Conservation (phyloP, 2,888 invertebrate genomes). For the Chouioia cunea region DNA sequence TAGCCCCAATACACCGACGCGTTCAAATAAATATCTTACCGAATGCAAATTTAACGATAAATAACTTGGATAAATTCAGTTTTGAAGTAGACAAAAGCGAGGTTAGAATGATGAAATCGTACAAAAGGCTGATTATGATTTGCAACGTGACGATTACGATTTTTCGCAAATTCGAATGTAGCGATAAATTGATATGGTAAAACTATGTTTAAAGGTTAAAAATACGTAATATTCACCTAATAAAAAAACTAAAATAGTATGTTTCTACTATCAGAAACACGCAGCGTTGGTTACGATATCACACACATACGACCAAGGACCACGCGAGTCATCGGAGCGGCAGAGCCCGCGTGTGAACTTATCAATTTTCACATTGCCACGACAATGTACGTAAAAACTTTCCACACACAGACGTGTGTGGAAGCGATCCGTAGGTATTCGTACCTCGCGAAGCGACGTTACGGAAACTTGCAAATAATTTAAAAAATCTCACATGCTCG, state of each 20-base stretch:
- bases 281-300: constrained; percentile 4
- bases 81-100: constrained; percentile 29
- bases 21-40: too few relatives aligned
- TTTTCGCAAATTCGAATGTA: not conserved
- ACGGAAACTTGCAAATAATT: not conserved
- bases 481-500: not conserved
- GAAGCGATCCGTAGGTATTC: not conserved
- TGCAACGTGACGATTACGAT: constrained; percentile 5
- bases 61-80: too few relatives aligned
- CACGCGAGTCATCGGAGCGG: constrained; percentile 47
- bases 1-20: too few relatives aligned
- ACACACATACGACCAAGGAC: constrained; percentile 41
- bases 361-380: constrained; percentile 1
- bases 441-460: too few relatives aligned
- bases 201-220: not conserved
- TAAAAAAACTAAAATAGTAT: constrained; percentile 26
- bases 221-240: constrained; percentile 31
- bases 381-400: not conserved
- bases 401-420: not conserved
- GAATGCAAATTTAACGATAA: too few relatives aligned
- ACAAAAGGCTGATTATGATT: not conserved
- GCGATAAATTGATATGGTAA: not conserved
- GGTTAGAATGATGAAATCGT: constrained; percentile 52
- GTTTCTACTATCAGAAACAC: constrained; percentile 8
- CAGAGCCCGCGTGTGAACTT: not conserved